Evolutionary conservation across 1,140 invertebrate species (phyloP).

Genomic region (Drosophila ambigua): DNA sequence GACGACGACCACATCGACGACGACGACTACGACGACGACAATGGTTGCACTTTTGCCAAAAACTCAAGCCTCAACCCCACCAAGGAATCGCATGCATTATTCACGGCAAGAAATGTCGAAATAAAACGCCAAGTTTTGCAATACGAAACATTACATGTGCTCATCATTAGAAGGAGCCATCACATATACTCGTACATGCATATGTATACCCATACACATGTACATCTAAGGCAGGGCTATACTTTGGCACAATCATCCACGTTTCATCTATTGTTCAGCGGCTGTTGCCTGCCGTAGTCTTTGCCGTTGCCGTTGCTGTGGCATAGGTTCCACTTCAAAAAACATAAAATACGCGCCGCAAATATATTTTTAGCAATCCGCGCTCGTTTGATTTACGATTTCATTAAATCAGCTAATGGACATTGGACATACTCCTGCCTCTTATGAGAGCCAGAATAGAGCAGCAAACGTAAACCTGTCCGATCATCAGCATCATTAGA

Average conservation of each 20-base stretch:
- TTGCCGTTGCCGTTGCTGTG: constrained; percentile 45
- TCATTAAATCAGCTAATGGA: constrained; percentile 82
- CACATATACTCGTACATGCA: constrained; percentile 25
- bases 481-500: constrained; percentile 42
- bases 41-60: constrained; percentile 65
- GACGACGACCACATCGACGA: constrained; percentile 18
- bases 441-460: constrained; percentile 33
- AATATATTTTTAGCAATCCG: constrained; percentile 75
- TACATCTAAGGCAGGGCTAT: constrained; percentile 13
- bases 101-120: constrained; percentile 77
- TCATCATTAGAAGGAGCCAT: constrained; percentile 67
- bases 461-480: constrained; percentile 47
- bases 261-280: constrained; percentile 77
- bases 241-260: constrained; percentile 76
- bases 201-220: constrained; percentile 2
- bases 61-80: constrained; percentile 40
- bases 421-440: constrained; percentile 60
- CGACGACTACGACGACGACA: constrained; percentile 50
- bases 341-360: constrained; percentile 76
- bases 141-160: constrained; percentile 77
- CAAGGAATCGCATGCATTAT: constrained; percentile 72
- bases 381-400: constrained; percentile 82
- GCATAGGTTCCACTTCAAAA: constrained; percentile 81
- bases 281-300: constrained; percentile 28
- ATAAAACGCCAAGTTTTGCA: constrained; percentile 80